phyloP scores from a whole-genome alignment of 2,888 invertebrate species.

The Allolobophora icterica region DNA sequence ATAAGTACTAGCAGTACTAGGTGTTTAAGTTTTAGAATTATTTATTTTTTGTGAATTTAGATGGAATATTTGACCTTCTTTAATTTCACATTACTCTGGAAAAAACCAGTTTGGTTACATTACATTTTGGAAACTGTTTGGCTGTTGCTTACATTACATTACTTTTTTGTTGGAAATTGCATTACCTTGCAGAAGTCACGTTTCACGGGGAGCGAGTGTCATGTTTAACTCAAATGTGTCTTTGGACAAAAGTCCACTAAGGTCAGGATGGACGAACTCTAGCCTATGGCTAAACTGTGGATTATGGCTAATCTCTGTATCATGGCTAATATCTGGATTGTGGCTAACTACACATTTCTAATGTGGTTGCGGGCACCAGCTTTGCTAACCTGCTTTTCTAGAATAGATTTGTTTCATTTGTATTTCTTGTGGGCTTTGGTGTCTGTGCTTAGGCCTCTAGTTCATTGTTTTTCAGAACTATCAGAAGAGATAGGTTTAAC shows the following conservation, averaged over 20 bases:
- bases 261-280: neutral
- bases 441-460: no score
- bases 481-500: no score
- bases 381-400: neutral
- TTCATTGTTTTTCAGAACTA: no score
- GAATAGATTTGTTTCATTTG: neutral
- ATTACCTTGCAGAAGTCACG: neutral
- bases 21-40: neutral
- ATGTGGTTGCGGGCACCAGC: neutral
- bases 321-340: neutral
- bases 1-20: neutral
- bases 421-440: neutral
- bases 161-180: neutral
- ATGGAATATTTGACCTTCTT: no score
- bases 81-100: no score
- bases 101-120: no score
- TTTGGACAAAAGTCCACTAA: neutral
- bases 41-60: no score
- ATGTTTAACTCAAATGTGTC: slow-evolving; percentile 1
- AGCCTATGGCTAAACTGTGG: neutral
- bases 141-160: neutral
- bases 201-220: neutral
- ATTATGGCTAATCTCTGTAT: neutral
- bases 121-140: no score
- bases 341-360: neutral